Evolutionary conservation across 2,888 invertebrate species (phyloP).

Genomic region (Chaetoderma sp.): DNA sequence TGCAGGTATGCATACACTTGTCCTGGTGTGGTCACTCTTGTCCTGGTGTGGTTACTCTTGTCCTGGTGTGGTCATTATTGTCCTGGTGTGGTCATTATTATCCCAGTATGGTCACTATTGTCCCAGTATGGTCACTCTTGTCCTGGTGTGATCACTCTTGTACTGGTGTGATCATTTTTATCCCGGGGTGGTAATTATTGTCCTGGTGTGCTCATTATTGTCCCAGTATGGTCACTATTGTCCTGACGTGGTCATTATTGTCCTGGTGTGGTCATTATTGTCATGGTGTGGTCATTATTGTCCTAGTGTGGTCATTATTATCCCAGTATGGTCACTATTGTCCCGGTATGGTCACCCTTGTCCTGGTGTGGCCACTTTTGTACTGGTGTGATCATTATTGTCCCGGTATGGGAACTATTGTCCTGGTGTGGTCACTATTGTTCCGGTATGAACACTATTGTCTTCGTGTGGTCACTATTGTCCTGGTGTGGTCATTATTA

Average conservation of each 20-base stretch:
- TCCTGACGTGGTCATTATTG: background rate
- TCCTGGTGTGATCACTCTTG: background rate
- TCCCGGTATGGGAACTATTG: too few species aligned
- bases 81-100: background rate
- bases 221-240: background rate
- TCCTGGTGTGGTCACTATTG: too few species aligned
- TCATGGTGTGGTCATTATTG: background rate
- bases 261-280: background rate
- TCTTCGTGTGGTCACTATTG: too few species aligned
- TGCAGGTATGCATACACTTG: constrained; percentile 44
- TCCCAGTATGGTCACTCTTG: background rate
- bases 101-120: background rate
- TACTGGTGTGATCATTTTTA: too few species aligned
- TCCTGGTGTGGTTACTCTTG: background rate
- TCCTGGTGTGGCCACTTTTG: too few species aligned
- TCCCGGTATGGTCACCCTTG: too few species aligned
- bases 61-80: background rate
- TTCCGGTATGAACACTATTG: too few species aligned
- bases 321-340: background rate
- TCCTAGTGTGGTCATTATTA: background rate
- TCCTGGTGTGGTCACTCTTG: background rate
- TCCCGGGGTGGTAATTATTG: background rate
- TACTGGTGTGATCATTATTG: too few species aligned
- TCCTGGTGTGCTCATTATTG: background rate
- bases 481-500: too few species aligned